Base-by-base conservation (phyloP, 2,888 invertebrate species). In the Bellardia pandia region DNA sequence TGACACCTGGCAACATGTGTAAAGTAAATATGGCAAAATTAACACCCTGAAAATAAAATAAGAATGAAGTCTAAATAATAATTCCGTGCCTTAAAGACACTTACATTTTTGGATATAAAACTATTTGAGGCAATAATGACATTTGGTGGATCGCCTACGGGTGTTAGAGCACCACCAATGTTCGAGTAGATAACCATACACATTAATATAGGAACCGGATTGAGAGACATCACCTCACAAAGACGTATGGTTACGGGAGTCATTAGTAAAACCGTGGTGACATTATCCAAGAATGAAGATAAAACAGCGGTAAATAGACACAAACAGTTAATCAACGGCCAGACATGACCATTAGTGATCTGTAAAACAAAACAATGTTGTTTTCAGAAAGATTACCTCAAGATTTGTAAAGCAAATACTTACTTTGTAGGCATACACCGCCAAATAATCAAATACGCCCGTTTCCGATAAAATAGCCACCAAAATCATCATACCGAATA, bases 151-250 rank as follows among this genome's bases (percentile, higher is more conserved):
- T 98, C 98, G 0, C 98, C 98, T 0, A 98, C 96, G 0, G 98
- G 98, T 0, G 98, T 98, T 30, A 97, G 95, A 0, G 98, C 96
- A 0, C 98, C 98, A 0, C 98, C 98, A 78, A 98, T 97, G 91
- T 98, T 98, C 23, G 98, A 97, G 92, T 97, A 98, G 90, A 98
- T 96, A 68, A 98, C 96, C 95, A 97, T 97, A 0, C 96, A 96
- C 94, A 98, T 98, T 77, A 98, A 93, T 69, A 98, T 96, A 3
- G 97, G 97, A 0, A 97, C 96, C 0, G 98, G 98, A 93, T 98
- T 97, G 74, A 98, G 92, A 88, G 96, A 96, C 95, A 97, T 96
- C 60, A 98, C 98, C 93, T 98, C 98, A 91, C 98, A 98, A 23
- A 98, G 95, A 94, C 96, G 95, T 90, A 97, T 97, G 7, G 96